These are phyloP conservation scores for Catagonus wagneri DNA, from an alignment of 2,113 vertebrate species.

Conservation along the genomic window DNA sequence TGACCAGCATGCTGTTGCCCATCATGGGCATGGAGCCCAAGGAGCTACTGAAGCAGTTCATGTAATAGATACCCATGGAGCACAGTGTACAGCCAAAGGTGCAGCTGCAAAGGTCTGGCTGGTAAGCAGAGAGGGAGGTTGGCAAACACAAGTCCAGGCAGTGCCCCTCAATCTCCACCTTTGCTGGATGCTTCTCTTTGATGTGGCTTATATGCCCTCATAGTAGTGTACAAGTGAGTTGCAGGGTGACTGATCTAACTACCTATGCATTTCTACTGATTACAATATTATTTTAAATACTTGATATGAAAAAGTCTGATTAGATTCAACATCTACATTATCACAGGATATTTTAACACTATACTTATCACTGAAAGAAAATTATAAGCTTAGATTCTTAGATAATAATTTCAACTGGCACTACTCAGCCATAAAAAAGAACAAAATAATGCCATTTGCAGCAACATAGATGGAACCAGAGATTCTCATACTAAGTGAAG, in stretches of 20 bases:
- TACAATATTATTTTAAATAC: not conserved
- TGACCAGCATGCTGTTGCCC: not conserved
- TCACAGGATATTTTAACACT: not conserved
- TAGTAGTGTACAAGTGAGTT: not conserved
- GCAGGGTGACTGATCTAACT: not conserved
- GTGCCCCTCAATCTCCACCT: not conserved
- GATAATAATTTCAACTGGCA: slow-evolving; percentile 11
- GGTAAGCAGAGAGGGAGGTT: not conserved
- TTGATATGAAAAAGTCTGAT: not conserved
- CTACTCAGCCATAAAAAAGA: too few relatives aligned
- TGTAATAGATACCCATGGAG: not conserved
- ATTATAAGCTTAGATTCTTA: not conserved
- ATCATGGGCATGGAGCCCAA: not conserved
- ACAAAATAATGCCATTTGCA: too few relatives aligned
- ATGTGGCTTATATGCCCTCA: not conserved
- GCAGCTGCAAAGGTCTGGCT: not conserved
- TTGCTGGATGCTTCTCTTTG: not conserved
- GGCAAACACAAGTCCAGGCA: not conserved
- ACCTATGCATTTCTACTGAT: not conserved
- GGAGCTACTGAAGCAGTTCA: not conserved
- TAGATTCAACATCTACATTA: not conserved
- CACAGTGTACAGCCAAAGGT: not conserved
- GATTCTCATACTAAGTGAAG: too few relatives aligned
- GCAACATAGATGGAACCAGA: too few relatives aligned
- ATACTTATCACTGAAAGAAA: not conserved